Evolutionary conservation across 2,797 vertebrate genomes (phyloP).

Genomic region (Silurus aristotelis): DNA sequence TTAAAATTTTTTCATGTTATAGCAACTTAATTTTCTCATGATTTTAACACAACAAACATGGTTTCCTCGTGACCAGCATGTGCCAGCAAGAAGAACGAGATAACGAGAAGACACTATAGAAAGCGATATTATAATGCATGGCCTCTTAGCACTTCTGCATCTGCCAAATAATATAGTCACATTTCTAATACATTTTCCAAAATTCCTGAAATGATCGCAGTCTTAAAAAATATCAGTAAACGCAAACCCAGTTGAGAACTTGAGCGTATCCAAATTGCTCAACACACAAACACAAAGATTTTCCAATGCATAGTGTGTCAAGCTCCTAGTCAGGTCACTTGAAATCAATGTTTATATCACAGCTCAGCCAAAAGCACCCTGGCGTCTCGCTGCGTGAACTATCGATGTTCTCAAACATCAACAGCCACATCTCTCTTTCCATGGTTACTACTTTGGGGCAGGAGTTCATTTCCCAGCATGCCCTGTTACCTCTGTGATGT

Average conservation of each 20-base stretch:
- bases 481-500: conserved; percentile 35
- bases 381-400: not conserved
- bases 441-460: conserved; percentile 39
- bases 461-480: conserved; percentile 56
- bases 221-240: not conserved
- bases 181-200: not conserved
- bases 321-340: not conserved
- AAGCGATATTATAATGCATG: no score
- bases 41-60: no score
- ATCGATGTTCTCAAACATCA: conserved; percentile 17
- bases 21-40: no score
- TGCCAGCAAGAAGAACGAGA: no score
- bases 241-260: not conserved
- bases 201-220: not conserved
- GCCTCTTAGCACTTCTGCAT: no score
- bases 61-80: no score
- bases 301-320: not conserved
- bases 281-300: not conserved
- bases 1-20: no score
- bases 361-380: not conserved
- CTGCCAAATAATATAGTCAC: no score
- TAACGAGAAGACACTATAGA: no score
- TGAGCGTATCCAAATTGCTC: not conserved
- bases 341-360: conserved; percentile 1
- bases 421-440: conserved; percentile 17